These are phyloP conservation scores for Drosophila trapezifrons DNA, from an alignment of 1,140 invertebrate species.

Conservation along the genomic window DNA sequence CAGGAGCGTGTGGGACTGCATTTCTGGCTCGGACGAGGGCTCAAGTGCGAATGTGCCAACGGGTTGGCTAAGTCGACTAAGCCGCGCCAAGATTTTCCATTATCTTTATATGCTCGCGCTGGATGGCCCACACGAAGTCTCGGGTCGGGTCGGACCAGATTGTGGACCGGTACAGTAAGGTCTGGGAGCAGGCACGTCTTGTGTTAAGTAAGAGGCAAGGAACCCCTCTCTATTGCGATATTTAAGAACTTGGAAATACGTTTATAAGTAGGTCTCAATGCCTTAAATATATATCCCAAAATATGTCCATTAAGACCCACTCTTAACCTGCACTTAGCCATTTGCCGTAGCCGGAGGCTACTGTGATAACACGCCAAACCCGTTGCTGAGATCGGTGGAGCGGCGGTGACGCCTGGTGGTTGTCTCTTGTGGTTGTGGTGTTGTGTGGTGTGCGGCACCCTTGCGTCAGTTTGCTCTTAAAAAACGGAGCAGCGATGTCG, in stretches of 20 bases:
- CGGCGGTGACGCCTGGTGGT: slow-evolving; percentile 32
- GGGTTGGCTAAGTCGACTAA: slow-evolving; percentile 48
- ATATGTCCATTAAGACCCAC: slow-evolving; percentile 17
- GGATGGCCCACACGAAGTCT: slow-evolving; percentile 26
- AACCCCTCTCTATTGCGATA: background rate
- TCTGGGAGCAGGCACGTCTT: background rate
- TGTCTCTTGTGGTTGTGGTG: slow-evolving; percentile 30
- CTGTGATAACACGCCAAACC: slow-evolving; percentile 71
- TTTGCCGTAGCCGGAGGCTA: slow-evolving; percentile 3
- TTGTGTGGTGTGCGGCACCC: slow-evolving; percentile 52
- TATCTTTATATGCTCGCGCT: slow-evolving; percentile 61
- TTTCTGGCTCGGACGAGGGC: slow-evolving; percentile 65
- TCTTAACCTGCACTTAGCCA: slow-evolving; percentile 1
- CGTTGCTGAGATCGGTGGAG: slow-evolving; percentile 56
- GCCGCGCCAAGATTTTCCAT: slow-evolving; percentile 68
- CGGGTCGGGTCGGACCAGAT: slow-evolving; percentile 28
- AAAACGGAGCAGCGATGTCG: slow-evolving; percentile 51
- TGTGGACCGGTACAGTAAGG: slow-evolving; percentile 19
- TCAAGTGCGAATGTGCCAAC: slow-evolving; percentile 67
- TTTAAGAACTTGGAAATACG: too few species aligned
- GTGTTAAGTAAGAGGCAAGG: background rate
- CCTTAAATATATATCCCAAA: background rate
- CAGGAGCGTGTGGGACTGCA: slow-evolving; percentile 60
- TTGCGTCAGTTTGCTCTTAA: slow-evolving; percentile 80
- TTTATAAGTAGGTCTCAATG: background rate